Evolutionary conservation across 2,113 vertebrate genomes (phyloP).

Genomic region (Alligator mississippiensis): DNA sequence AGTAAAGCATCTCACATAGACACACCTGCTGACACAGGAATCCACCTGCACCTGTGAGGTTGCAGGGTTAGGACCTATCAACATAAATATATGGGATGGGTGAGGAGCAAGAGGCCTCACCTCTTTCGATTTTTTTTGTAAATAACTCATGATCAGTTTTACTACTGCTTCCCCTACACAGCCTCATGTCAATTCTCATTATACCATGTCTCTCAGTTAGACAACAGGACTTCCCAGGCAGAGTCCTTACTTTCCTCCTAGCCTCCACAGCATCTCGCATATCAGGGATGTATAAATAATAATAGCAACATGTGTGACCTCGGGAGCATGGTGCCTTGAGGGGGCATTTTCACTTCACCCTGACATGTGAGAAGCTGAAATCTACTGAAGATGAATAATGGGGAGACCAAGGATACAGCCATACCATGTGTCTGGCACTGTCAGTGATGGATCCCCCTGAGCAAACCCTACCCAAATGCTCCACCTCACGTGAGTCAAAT

Average conservation of each 20-base stretch:
- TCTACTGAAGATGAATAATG: background rate
- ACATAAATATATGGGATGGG: background rate
- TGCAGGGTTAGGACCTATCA: too few species aligned
- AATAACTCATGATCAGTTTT: accelerated
- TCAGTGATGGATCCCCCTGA: too few species aligned
- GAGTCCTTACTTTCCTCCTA: background rate
- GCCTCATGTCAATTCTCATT: background rate
- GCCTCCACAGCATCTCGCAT: background rate
- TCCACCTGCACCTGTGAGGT: too few species aligned
- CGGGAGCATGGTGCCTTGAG: background rate
- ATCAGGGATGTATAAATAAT: background rate
- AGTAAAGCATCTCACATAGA: background rate
- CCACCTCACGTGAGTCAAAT: too few species aligned
- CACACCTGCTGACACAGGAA: background rate
- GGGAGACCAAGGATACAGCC: background rate
- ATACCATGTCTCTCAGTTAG: background rate
- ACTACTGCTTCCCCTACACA: background rate
- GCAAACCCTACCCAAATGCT: too few species aligned
- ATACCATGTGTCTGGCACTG: background rate
- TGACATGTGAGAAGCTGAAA: background rate
- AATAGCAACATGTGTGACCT: background rate
- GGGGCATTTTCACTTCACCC: background rate
- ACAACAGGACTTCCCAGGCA: background rate
- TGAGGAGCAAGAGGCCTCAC: background rate
- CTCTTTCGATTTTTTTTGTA: background rate